Percentiles rank a stretch among this genome's conserved stretches.
phyloP scores from a whole-genome alignment of 1,140 invertebrate genomes.

The Colletes latitarsis region DNA sequence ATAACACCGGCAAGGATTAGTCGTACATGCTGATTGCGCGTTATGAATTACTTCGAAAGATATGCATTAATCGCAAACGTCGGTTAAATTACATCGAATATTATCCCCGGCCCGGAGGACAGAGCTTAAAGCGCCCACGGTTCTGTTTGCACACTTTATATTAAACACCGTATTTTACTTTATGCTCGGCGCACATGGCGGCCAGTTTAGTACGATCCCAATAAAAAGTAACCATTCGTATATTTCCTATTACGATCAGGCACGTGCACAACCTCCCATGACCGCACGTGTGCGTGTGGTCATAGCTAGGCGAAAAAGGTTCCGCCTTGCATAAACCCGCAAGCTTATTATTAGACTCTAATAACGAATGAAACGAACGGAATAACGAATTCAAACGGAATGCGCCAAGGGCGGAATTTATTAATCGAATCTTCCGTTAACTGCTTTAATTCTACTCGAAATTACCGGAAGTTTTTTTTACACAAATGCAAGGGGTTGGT shows the following conservation, averaged over 20 bases:
- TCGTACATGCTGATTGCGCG: not conserved
- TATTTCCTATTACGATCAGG: conserved; percentile 33
- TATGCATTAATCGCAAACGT: conserved; percentile 13
- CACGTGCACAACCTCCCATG: conserved; percentile 31
- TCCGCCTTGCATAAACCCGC: no score
- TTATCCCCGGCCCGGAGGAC: not conserved
- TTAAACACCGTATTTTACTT: conserved; percentile 52
- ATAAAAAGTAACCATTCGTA: conserved; percentile 56
- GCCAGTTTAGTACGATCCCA: conserved; percentile 47
- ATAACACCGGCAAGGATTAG: conserved; percentile 19
- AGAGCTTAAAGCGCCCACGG: not conserved
- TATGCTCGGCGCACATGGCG: conserved; percentile 28
- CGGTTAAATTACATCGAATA: conserved; percentile 30
- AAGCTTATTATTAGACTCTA: conserved; percentile 29
- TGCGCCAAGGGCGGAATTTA: not conserved
- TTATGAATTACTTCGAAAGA: conserved; percentile 40
- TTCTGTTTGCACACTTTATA: conserved; percentile 39
- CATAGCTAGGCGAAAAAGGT: not conserved
- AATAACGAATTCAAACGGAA: conserved; percentile 15
- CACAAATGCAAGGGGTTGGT: no score
- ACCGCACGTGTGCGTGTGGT: conserved; percentile 45
- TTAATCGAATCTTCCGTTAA: not conserved
- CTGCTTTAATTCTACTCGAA: not conserved
- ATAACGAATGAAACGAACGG: conserved; percentile 6
- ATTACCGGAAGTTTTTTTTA: not conserved